Percentiles rank a stretch among this genome's conserved stretches.
phyloP scores from a whole-genome alignment of 2,113 vertebrate genomes.

The Rhinopomastus cyanomelas region DNA sequence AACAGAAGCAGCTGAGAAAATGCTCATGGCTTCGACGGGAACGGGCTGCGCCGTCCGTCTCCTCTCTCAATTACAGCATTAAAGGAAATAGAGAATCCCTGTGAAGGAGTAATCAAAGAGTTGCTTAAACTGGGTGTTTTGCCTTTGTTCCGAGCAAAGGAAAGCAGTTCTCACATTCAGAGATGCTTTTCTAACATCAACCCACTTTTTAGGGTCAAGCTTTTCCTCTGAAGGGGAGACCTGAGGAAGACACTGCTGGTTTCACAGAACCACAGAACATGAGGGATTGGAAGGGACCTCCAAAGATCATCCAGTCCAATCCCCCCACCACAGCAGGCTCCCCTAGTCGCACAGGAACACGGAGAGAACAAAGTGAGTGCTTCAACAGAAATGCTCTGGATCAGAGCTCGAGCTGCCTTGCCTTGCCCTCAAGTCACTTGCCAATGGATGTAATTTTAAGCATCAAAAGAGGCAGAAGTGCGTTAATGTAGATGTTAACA shows the following conservation, averaged over 20 bases:
- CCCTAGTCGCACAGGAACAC: too few species aligned
- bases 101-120: conserved; percentile 14
- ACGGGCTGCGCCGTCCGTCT: background rate
- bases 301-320: too few species aligned
- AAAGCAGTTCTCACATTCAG: conserved; percentile 8
- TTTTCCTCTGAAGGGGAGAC: background rate
- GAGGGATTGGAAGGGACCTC: too few species aligned
- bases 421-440: background rate
- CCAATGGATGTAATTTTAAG: background rate
- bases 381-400: background rate
- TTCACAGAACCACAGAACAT: too few species aligned
- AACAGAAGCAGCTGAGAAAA: conserved; percentile 16
- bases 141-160: background rate
- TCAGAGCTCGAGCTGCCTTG: background rate
- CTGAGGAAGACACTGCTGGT: background rate
- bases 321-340: too few species aligned
- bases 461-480: background rate
- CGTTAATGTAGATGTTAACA: background rate
- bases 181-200: background rate
- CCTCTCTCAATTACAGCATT: conserved; percentile 31
- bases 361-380: background rate
- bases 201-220: background rate
- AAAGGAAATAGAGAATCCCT: background rate
- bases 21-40: conserved; percentile 12
- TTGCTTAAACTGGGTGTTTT: background rate